These are phyloP conservation scores for Automeris io DNA, from an alignment of 2,888 invertebrate genomes.

Conservation along the genomic window DNA sequence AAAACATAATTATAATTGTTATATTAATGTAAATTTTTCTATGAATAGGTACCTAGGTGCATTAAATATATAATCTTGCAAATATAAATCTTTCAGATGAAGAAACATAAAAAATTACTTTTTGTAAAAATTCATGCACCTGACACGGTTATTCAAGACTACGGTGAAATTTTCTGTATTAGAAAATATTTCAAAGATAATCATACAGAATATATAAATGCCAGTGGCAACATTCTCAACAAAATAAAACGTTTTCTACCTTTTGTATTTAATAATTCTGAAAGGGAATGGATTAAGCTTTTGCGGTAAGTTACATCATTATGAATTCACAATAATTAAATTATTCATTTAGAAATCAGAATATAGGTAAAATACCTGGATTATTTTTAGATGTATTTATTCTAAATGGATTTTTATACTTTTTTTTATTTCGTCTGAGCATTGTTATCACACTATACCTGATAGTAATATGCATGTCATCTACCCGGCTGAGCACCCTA, in stretches of 20 bases:
- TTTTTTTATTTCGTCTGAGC: no score
- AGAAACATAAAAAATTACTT: conserved; percentile 17
- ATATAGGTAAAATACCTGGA: no score
- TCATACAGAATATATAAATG: conserved; percentile 18
- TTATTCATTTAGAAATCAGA: no score
- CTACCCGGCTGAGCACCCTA: no score
- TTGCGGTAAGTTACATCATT: background rate
- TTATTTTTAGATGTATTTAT: no score
- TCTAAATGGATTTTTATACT: no score
- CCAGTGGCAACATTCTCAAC: conserved; percentile 6
- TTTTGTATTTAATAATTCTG: conserved; percentile 4
- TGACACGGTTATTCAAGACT: conserved; percentile 19
- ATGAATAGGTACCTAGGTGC: no score
- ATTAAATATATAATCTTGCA: background rate
- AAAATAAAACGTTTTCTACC: conserved; percentile 7
- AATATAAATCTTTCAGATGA: conserved; percentile 2
- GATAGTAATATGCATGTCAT: no score
- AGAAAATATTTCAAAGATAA: conserved; percentile 20
- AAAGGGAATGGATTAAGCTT: conserved; percentile 8
- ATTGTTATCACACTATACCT: no score
- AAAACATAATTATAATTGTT: background rate
- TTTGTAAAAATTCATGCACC: conserved; percentile 44
- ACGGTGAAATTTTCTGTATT: conserved; percentile 16
- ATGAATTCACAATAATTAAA: background rate
- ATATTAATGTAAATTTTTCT: background rate